phyloP scores from a whole-genome alignment of 2,113 vertebrate genomes.

The Lipophrys pholis region DNA sequence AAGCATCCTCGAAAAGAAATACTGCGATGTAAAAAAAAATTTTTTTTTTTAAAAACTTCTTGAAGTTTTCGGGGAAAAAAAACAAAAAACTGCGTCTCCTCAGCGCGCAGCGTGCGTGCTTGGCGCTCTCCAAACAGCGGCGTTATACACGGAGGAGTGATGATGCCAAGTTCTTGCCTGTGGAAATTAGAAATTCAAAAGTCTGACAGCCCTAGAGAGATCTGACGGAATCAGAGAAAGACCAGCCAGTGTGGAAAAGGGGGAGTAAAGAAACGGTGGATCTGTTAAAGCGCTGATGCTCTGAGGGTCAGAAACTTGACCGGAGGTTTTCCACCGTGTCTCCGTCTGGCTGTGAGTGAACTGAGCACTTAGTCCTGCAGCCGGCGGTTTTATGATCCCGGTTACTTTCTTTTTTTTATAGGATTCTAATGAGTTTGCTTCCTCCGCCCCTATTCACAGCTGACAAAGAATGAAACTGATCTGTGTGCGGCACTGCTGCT shows the following conservation, averaged over 20 bases:
- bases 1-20: constrained; percentile 81
- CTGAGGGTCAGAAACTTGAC: constrained; percentile 43
- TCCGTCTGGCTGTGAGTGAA: constrained; percentile 61
- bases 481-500: constrained; percentile 64
- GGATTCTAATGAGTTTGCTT: constrained; percentile 77
- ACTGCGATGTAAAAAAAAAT: not conserved
- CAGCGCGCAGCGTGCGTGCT: constrained; percentile 53
- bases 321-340: constrained; percentile 59
- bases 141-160: not conserved
- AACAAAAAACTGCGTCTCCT: constrained; percentile 22
- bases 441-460: constrained; percentile 83
- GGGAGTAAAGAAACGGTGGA: constrained; percentile 14
- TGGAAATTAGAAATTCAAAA: constrained; percentile 45
- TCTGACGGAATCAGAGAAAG: constrained; percentile 25
- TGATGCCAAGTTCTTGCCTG: constrained; percentile 27
- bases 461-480: constrained; percentile 83
- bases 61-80: not conserved
- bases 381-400: constrained; percentile 77
- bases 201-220: constrained; percentile 48
- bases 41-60: not conserved
- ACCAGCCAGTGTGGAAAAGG: constrained; percentile 14
- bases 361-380: constrained; percentile 56
- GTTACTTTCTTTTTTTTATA: constrained; percentile 87
- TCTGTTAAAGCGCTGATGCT: constrained; percentile 48
- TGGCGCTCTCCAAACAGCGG: constrained; percentile 23